These are phyloP conservation scores for Sycophaga agraensis DNA, from an alignment of 1,140 invertebrate species.

Conservation along the genomic window DNA sequence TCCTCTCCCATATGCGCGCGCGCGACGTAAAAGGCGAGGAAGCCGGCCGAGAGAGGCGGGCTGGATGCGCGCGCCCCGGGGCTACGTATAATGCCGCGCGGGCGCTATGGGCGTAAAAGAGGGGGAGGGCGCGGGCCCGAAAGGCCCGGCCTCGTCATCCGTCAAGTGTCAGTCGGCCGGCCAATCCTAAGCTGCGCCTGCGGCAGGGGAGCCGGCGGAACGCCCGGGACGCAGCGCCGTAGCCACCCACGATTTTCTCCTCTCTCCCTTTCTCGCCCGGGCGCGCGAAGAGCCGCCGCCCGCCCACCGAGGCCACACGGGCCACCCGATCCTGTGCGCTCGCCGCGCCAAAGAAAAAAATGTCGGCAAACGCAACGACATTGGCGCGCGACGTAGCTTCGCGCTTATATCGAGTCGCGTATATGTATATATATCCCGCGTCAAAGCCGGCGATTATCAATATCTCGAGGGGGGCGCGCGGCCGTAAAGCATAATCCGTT, in stretches of 20 bases:
- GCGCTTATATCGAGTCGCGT: too few species aligned
- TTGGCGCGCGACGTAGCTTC: neutral
- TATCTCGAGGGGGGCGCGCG: too few species aligned
- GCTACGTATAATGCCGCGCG: neutral
- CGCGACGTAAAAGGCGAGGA: constrained; percentile 9
- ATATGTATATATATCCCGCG: too few species aligned
- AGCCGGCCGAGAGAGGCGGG: neutral
- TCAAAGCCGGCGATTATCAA: too few species aligned
- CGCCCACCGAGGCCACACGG: too few species aligned
- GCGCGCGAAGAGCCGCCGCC: too few species aligned
- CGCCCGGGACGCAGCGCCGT: constrained; percentile 25
- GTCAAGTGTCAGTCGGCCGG: constrained; percentile 55
- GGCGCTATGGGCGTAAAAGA: constrained; percentile 12
- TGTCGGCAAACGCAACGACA: too few species aligned
- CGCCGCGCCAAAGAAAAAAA: too few species aligned
- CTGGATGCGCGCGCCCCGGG: neutral
- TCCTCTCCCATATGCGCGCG: too few species aligned
- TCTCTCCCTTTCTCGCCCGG: neutral
- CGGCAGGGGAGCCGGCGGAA: constrained; percentile 10
- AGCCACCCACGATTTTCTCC: constrained; percentile 43
- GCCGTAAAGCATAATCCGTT: too few species aligned
- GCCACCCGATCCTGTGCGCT: too few species aligned
- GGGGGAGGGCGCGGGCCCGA: constrained; percentile 33
- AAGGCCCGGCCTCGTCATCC: constrained; percentile 56
- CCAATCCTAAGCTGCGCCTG: constrained; percentile 50